Evolutionary conservation across 2,113 vertebrate species (phyloP), one percentile per base, ranked within the genome.

Genomic region (Cromileptes altivelis): DNA sequence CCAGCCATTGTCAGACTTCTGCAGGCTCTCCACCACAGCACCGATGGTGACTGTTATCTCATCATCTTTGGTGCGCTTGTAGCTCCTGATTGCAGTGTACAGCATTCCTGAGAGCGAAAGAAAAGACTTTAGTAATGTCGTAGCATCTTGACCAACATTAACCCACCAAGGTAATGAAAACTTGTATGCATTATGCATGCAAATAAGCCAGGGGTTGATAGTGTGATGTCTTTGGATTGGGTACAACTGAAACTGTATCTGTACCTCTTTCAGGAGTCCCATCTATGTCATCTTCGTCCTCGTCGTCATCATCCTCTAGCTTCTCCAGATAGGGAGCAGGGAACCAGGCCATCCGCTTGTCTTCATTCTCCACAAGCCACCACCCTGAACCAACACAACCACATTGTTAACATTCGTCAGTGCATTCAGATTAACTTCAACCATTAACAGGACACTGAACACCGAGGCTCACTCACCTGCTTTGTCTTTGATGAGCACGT

Each of bases 291-390:
- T 94, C 87, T 1, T 85, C 88, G 4, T 75, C 56, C 0, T 19
- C 69, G 0, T 78, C 78, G 0, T 89, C 75, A 23, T 88, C 90
- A 3, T 91, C 86, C 0, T 92, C 91, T 3, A 85, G 23, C 68
- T 89, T 95, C 68, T 96, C 94, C 91, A 99, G 93, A 79, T 98
- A 99, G 0, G 98, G 96, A 23, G 97, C 97, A 42, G 98, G 98
- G 88, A 99, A 99, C 98, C 98, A 99, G 63, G 97, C 97, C 11
- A 94, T 87, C 60, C 85, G 92, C 79, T 97, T 97, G 37, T 94
- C 93, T 30, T 96, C 80, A 0, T 97, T 99, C 81, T 96, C 97
- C 82, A 99, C 98, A 15, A 99, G 94, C 98, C 98, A 99, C 98
- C 98, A 99, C 0, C 98, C 98, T 99, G 84, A 68, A 57, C 21